Evolutionary conservation across 2,888 invertebrate genomes (phyloP).

Genomic region (Amphimallon solstitiale): DNA sequence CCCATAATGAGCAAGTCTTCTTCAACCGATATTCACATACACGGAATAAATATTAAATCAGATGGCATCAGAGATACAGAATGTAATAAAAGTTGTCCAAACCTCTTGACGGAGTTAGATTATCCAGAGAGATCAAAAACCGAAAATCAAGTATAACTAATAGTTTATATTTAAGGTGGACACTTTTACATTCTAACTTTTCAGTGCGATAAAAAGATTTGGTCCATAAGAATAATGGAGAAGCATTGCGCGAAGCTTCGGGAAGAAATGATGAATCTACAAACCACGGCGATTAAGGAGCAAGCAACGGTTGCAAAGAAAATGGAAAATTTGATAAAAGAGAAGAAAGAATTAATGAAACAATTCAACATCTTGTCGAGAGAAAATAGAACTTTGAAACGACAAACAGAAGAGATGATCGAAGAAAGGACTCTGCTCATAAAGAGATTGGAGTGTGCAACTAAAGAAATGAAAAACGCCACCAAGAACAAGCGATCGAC

Average conservation of each 20-base stretch:
- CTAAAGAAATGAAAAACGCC: conserved; percentile 56
- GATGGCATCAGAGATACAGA: conserved; percentile 4
- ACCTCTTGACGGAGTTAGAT: conserved; percentile 7
- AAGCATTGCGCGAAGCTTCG: conserved; percentile 50
- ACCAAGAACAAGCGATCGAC: conserved; percentile 56
- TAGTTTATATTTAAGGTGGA: background rate
- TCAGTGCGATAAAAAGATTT: conserved; percentile 24
- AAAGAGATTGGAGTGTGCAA: conserved; percentile 55
- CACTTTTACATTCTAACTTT: background rate
- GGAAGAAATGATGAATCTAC: conserved; percentile 53
- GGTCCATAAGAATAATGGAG: conserved; percentile 37
- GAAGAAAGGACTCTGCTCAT: conserved; percentile 53
- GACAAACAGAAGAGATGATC: conserved; percentile 56
- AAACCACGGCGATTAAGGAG: conserved; percentile 54
- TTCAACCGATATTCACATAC: conserved; percentile 35
- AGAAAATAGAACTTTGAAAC: conserved; percentile 56
- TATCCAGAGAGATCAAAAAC: background rate
- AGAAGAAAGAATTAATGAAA: conserved; percentile 54
- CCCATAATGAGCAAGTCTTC: conserved; percentile 34
- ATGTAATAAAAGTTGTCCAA: conserved; percentile 36
- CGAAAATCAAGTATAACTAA: background rate
- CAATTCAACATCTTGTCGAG: conserved; percentile 51
- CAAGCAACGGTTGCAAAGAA: conserved; percentile 53
- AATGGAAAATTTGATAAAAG: conserved; percentile 52
- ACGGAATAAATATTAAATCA: background rate